These are phyloP conservation scores for Dryobotodes eremita DNA, from an alignment of 2,888 invertebrate genomes.

Conservation along the genomic window DNA sequence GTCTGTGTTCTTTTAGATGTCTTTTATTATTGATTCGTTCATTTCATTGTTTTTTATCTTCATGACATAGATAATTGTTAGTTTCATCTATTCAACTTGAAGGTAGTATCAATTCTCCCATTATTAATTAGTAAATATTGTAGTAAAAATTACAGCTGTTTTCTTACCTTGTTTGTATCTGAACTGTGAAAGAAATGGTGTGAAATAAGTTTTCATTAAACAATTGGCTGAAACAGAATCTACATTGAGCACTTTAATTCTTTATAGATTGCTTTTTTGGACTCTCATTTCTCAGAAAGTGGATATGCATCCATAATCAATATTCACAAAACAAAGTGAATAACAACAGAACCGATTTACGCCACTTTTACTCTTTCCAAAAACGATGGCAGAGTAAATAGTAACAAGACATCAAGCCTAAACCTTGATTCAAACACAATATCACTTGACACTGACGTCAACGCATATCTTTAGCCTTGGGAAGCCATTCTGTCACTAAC, in stretches of 20 bases:
- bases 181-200: background rate
- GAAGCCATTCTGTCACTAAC: conserved; percentile 47
- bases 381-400: conserved; percentile 1
- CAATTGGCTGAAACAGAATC: background rate
- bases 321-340: background rate
- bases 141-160: background rate
- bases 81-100: background rate
- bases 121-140: background rate
- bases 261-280: background rate
- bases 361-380: background rate
- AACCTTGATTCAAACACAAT: conserved; percentile 31
- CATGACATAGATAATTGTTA: background rate
- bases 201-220: background rate
- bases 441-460: conserved; percentile 48
- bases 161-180: background rate
- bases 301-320: background rate
- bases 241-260: background rate
- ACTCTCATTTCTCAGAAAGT: background rate
- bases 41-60: background rate
- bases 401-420: conserved; percentile 1
- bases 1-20: conserved; percentile 4
- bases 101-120: too few species aligned
- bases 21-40: background rate
- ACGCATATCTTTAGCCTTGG: conserved; percentile 53
- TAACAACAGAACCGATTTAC: background rate